Evolutionary conservation across 2,888 invertebrate species (phyloP), one percentile per base, ranked within the genome.

Genomic region (Lingula anatina): DNA sequence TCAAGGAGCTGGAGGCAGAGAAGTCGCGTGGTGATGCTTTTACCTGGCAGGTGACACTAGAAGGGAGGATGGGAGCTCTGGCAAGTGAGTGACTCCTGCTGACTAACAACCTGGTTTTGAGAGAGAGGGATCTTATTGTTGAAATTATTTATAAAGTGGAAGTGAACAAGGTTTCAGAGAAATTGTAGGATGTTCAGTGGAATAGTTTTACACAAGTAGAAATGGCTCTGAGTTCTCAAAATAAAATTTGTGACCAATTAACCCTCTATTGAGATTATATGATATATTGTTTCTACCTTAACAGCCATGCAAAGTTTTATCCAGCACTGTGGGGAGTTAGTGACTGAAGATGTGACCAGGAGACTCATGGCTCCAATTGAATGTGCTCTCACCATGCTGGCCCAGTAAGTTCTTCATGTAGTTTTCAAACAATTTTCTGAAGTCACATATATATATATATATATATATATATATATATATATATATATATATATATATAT

Each of bases 1-100:
- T 87, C 36, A 96, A 97, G 71, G 99, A 99, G 77, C 81, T 99
- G 18, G 97, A 97, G 73, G 91, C 94, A 0, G 99, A 99, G 78
- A 95, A 95, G 53, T 68, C 70, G 86, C 90, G 18, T 82, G 97
- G 66, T 89, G 97, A 99, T 79, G 90, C 94, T 0, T 96, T 97
- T 73, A 97, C 97, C n/a, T 97, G 97, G 97, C 76, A 76, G 63
- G 89, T 97, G 38, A 95, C 96, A 0, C 79, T 99, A 48, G 96
- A 97, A 79, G 94, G 94, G 2, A 83, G 97, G 39, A 93, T 96
- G 3, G 97, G 97, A 0, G 97, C 97, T 1, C 79, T 99, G 12
- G 92, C 94, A 46, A 75, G 78, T 75, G 67, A 60, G 64, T 54
- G 12, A n/a, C 23, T 1, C 18, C 18, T 47, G 20, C 31, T 37